These are phyloP conservation scores for Sturnira hondurensis DNA, from an alignment of 2,113 vertebrate species.

Conservation along the genomic window DNA sequence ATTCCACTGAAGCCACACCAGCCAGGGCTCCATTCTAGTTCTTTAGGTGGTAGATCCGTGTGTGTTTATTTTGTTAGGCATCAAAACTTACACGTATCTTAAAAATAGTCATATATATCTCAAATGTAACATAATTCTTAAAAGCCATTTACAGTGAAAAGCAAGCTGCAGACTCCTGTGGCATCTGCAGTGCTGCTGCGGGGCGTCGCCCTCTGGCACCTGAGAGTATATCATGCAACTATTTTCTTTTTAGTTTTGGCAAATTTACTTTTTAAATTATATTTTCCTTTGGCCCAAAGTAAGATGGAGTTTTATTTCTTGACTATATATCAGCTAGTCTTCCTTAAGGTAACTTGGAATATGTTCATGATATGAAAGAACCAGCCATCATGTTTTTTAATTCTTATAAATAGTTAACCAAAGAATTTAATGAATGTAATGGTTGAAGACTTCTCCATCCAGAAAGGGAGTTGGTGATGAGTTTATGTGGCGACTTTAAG, in stretches of 20 bases:
- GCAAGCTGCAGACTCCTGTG: background rate
- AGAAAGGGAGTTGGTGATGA: background rate
- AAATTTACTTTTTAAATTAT: slow-evolving; percentile 7
- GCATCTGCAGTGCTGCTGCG: background rate
- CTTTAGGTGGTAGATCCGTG: background rate
- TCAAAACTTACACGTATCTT: background rate
- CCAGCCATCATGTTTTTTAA: background rate
- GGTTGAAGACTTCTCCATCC: slow-evolving; percentile 10
- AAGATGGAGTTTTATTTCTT: slow-evolving; percentile 40
- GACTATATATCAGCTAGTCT: background rate
- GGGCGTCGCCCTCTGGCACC: no score
- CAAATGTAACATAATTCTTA: background rate
- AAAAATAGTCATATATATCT: background rate
- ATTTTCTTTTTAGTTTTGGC: background rate
- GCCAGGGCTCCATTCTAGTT: background rate
- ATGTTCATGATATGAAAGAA: background rate
- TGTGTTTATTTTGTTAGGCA: slow-evolving; percentile 1
- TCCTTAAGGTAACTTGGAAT: slow-evolving; percentile 13
- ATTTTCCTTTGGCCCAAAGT: slow-evolving; percentile 25
- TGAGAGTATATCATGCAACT: background rate
- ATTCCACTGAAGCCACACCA: no score
- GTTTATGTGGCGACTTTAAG: background rate
- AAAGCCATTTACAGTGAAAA: background rate
- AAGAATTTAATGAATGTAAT: background rate
- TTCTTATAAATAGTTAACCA: background rate